Evolutionary conservation across 2,113 vertebrate genomes (phyloP).

Genomic region (Gobius niger): DNA sequence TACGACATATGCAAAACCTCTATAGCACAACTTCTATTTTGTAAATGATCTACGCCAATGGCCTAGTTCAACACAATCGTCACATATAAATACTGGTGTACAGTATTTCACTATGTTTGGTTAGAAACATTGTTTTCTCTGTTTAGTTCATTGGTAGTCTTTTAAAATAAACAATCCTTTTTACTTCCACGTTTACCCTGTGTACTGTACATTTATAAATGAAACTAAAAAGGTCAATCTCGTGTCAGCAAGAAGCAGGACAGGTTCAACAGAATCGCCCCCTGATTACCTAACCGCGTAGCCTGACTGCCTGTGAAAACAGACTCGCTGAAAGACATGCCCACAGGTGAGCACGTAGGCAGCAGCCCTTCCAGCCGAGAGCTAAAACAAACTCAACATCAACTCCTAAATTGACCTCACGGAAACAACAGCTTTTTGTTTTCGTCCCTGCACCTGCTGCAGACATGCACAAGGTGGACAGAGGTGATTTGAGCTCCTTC

Average conservation of each 20-base stretch:
- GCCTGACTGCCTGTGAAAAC: conserved; percentile 44
- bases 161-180: neutral
- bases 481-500: conserved; percentile 12
- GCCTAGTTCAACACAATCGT: too few relatives aligned
- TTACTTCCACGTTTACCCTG: neutral
- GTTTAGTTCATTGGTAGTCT: neutral
- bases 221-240: conserved; percentile 16
- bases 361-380: conserved; percentile 8
- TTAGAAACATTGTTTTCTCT: neutral
- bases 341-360: conserved; percentile 34
- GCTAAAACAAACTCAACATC: conserved; percentile 21
- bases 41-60: too few relatives aligned
- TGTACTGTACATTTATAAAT: neutral
- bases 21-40: too few relatives aligned
- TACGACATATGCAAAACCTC: too few relatives aligned
- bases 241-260: neutral
- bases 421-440: conserved; percentile 38
- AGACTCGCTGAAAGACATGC: conserved; percentile 42
- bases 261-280: conserved; percentile 9
- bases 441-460: conserved; percentile 31
- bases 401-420: conserved; percentile 34
- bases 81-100: too few relatives aligned
- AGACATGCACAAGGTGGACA: conserved; percentile 9
- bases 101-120: too few relatives aligned
- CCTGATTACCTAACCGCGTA: conserved; percentile 42